Conservation (phyloP, 1,140 invertebrate species). For the Caenorhabditis tropicalis region DNA sequence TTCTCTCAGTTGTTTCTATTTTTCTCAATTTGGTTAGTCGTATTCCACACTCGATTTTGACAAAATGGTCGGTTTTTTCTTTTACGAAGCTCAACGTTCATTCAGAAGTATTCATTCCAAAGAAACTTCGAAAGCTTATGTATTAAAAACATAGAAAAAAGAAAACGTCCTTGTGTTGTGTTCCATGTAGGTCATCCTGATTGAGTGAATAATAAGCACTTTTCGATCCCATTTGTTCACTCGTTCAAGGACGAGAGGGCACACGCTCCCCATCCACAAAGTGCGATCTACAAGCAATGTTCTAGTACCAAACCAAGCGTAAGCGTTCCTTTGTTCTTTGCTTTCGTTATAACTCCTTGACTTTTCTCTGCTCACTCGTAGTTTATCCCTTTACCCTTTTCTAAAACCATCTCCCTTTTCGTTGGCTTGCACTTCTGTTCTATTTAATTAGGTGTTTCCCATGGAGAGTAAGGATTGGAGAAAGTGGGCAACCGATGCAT, state of each 20-base stretch:
- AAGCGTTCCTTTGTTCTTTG: neutral
- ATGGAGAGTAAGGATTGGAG: neutral
- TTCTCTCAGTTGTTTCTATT: neutral
- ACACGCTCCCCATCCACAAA: neutral
- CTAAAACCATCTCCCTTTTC: neutral
- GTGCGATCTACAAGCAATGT: neutral
- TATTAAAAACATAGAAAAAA: no score
- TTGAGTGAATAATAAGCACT: constrained; percentile 39
- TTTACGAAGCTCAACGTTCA: neutral
- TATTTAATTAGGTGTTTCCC: constrained; percentile 45
- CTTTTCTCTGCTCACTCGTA: neutral
- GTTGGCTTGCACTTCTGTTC: constrained; percentile 1
- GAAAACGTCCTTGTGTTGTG: neutral
- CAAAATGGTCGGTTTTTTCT: neutral
- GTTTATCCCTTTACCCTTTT: neutral
- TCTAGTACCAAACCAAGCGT: neutral
- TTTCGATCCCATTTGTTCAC: constrained; percentile 17
- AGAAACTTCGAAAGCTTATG: no score
- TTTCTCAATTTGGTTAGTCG: constrained; percentile 8
- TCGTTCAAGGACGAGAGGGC: constrained; percentile 14
- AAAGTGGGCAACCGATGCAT: constrained; percentile 16
- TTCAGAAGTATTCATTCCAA: neutral
- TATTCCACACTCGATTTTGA: neutral
- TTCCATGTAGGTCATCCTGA: constrained; percentile 1
- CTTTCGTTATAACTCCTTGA: neutral